A percentile compares a stretch with the other conserved stretches of the same genome.
phyloP scores from a whole-genome alignment of 2,888 invertebrate species.

The Campoplex capitator region DNA sequence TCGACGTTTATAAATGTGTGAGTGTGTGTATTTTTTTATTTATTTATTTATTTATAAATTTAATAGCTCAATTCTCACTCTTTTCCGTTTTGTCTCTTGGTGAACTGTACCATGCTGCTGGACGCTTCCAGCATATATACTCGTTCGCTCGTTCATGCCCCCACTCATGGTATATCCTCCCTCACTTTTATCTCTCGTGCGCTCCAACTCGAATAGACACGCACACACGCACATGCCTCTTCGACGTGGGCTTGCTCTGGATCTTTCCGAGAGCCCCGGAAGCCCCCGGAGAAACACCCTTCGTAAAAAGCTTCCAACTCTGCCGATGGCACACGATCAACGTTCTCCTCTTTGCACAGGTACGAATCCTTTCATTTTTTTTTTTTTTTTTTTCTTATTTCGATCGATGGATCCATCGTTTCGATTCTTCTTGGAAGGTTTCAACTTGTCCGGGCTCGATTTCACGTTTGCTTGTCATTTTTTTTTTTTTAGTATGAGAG shows the following conservation, averaged over 20 bases:
- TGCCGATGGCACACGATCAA: background rate
- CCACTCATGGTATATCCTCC: slow-evolving; percentile 77
- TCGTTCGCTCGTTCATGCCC: slow-evolving; percentile 72
- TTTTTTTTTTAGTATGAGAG: too few species aligned
- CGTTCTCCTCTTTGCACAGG: background rate
- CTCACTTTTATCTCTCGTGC: slow-evolving; percentile 78
- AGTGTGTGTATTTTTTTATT: background rate
- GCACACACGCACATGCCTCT: slow-evolving; percentile 36
- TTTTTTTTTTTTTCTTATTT: background rate
- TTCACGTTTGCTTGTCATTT: too few species aligned
- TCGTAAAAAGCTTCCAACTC: slow-evolving; percentile 36
- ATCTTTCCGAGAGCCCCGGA: slow-evolving; percentile 53
- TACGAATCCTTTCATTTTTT: background rate
- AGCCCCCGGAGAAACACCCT: slow-evolving; percentile 58
- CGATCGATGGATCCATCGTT: background rate
- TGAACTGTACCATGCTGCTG: slow-evolving; percentile 82
- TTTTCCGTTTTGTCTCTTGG: slow-evolving; percentile 81
- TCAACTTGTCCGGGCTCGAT: too few species aligned
- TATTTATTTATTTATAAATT: slow-evolving; percentile 12
- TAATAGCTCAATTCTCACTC: slow-evolving; percentile 58
- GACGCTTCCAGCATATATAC: slow-evolving; percentile 82
- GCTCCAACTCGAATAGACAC: slow-evolving; percentile 63
- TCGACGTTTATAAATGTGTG: background rate
- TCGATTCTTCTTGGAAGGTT: background rate
- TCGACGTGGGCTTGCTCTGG: slow-evolving; percentile 52